Conservation (phyloP, 2,797 vertebrate species). For the Sebastiscus albofasciatus region DNA sequence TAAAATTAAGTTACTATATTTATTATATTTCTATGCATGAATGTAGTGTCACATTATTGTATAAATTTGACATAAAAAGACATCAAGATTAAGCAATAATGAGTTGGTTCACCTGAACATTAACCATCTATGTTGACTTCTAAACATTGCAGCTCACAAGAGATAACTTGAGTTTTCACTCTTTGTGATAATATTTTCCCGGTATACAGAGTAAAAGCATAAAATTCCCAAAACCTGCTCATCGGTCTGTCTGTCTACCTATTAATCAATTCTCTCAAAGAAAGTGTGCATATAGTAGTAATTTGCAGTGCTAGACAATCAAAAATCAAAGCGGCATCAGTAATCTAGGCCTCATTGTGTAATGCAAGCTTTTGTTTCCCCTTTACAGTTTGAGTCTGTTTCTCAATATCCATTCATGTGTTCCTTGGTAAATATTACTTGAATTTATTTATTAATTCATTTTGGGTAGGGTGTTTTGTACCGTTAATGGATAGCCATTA, state of each 20-base stretch:
- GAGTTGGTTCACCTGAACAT: background rate
- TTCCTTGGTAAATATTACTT: background rate
- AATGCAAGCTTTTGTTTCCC: conserved; percentile 1
- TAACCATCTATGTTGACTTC: background rate
- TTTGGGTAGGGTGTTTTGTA: background rate
- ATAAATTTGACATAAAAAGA: background rate
- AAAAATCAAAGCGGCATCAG: background rate
- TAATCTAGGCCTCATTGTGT: background rate
- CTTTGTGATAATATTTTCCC: background rate
- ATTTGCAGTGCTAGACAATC: background rate
- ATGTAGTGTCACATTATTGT: background rate
- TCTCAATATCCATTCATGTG: background rate
- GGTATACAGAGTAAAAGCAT: background rate
- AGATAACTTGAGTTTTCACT: background rate
- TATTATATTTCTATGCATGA: conserved; percentile 53
- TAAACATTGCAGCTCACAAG: background rate
- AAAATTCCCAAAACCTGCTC: background rate
- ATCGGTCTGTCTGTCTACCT: background rate
- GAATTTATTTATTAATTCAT: background rate
- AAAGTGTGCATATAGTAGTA: background rate
- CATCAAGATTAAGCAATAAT: background rate
- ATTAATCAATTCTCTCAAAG: background rate
- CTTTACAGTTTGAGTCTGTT: background rate
- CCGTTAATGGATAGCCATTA: background rate
- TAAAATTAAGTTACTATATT: background rate